phyloP scores from a whole-genome alignment of 2,888 invertebrate genomes.

The Heliconius hortense region DNA sequence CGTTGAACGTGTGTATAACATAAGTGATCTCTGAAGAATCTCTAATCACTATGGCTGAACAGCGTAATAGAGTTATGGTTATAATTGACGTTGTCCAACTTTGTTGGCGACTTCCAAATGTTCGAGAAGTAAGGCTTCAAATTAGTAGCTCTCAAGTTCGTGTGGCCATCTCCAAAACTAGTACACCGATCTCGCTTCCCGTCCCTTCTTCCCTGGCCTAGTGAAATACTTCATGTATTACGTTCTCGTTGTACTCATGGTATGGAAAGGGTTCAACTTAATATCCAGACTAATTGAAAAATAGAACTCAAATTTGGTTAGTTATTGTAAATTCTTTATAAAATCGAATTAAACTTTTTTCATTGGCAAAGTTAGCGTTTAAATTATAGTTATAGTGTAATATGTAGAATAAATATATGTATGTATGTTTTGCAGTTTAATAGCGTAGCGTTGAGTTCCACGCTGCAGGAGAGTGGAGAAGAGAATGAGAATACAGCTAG shows the following conservation, averaged over 20 bases:
- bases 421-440: too few species aligned
- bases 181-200: constrained; percentile 94
- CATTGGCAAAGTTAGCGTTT: too few species aligned
- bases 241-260: constrained; percentile 97
- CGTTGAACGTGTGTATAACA: constrained; percentile 36
- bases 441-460: too few species aligned
- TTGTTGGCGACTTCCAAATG: constrained; percentile 96
- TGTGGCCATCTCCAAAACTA: constrained; percentile 95
- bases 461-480: neutral
- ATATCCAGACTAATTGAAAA: too few species aligned
- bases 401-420: too few species aligned
- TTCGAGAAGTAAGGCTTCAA: constrained; percentile 99
- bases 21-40: constrained; percentile 1
- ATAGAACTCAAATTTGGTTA: too few species aligned
- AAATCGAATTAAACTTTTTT: too few species aligned
- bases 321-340: too few species aligned
- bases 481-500: neutral
- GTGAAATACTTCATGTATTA: constrained; percentile 95
- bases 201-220: constrained; percentile 97
- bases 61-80: constrained; percentile 96
- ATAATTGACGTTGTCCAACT: constrained; percentile 99
- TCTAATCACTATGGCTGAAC: constrained; percentile 82
- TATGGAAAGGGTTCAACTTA: constrained; percentile 96
- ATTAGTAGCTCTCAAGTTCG: constrained; percentile 96
- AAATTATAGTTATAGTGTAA: too few species aligned